Conservation (phyloP, 2,888 invertebrate species). For the Pristionchus mayeri region DNA sequence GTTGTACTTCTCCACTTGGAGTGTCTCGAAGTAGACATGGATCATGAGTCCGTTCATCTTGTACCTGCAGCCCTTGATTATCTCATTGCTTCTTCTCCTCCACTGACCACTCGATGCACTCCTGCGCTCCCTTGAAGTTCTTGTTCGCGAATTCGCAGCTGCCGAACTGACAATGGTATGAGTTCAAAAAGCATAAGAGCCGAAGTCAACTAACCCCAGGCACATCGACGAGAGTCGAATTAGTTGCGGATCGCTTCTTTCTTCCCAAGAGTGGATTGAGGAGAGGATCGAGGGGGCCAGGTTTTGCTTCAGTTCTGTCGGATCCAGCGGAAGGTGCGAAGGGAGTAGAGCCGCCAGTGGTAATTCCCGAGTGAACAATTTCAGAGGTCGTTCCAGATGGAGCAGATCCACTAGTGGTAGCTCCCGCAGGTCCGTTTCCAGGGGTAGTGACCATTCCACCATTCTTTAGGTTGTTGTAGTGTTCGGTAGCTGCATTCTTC, state of each 20-base stretch:
- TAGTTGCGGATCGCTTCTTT: no score
- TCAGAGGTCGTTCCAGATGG: no score
- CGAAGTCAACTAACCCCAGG: neutral
- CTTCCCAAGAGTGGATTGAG: no score
- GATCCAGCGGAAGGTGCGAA: no score
- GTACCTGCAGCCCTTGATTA: neutral
- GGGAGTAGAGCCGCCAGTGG: no score
- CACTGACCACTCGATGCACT: neutral
- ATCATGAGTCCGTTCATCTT: neutral
- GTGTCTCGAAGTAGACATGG: constrained; percentile 19
- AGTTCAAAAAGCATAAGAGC: neutral
- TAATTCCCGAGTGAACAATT: no score
- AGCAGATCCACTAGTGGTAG: no score
- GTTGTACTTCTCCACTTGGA: neutral
- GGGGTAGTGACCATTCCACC: neutral
- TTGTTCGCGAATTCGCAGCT: constrained; percentile 21
- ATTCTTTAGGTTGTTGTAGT: constrained; percentile 3
- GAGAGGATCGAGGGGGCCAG: no score
- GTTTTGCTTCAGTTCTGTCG: no score
- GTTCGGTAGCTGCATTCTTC: neutral
- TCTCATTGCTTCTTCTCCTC: neutral
- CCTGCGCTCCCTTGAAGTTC: neutral
- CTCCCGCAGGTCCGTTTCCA: no score
- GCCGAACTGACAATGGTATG: neutral
- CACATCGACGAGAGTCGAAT: neutral